Base-by-base conservation (phyloP, 2,888 invertebrate species). In the Gastrophysa polygoni region DNA sequence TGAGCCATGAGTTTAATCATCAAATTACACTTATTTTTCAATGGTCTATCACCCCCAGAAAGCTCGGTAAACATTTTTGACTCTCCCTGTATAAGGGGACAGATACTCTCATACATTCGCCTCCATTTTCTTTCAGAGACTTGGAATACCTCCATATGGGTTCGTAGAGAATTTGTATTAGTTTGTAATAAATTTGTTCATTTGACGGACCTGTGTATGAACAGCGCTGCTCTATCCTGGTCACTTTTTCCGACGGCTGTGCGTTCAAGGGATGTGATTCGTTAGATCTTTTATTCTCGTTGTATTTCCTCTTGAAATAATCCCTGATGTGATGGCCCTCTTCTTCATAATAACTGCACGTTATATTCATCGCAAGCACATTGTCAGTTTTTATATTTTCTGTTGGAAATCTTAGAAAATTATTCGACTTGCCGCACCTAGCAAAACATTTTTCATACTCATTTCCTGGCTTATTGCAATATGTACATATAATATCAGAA, bases 221-320 rank as follows among this genome's bases (percentile, higher is more conserved):
- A 32, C 29, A 32, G 29, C 29, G 10, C 29, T 32, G 29, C 29
- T 32, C 29, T 32, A 10, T 32, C 29, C 29, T 8, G 29, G 29
- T 10, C 29, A 32, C 29, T 6, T 32, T 32, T 32, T 10, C 29
- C 29, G 29, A 32, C 29, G 29, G 7, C 24, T 32, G 29, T 7
- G 29, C 29, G 10, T 32, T 32, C 29, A 10, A 8, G 29, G 29
- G 10, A 32, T 8, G 10, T 2, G 29, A 32, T 32, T 8, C 29
- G 29, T 32, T 32, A 8, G 6, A 8, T 10, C 10, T 32, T 10
- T 32, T 32, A 24, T 57, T 11, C n/a, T 61, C 63, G 49, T 67
- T 65, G 43, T 44, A 58, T 58, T 63, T 32, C 43, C 61, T 28
- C 64, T 64, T 67, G 3, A 57, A 21, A 54, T 64, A 61, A 52